Evolutionary conservation across 2,113 vertebrate genomes (phyloP).

Genomic region (Amazona vittata): DNA sequence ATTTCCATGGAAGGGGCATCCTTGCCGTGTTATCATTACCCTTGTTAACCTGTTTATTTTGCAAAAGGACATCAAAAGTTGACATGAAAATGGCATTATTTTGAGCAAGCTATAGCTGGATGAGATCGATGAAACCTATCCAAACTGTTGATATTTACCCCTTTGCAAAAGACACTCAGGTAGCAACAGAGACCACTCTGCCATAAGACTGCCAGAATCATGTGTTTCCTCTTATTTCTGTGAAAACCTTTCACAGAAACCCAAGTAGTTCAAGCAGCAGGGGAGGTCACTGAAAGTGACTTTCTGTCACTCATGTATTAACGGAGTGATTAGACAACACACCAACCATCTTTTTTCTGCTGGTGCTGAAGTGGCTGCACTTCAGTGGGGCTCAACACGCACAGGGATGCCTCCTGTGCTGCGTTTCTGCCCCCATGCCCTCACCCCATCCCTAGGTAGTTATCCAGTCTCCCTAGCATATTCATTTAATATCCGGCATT

Average conservation of each 20-base stretch:
- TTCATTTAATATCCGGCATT: background rate
- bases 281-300: slow-evolving; percentile 44
- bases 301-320: slow-evolving; percentile 48
- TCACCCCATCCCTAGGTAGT: background rate
- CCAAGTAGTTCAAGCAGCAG: slow-evolving; percentile 27
- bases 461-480: fast-evolving
- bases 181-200: background rate
- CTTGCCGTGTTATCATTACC: background rate
- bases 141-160: background rate
- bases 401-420: background rate
- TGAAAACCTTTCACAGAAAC: background rate
- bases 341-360: background rate
- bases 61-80: background rate
- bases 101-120: background rate
- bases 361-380: slow-evolving; percentile 30
- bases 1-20: background rate
- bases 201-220: fast-evolving
- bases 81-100: background rate
- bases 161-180: background rate
- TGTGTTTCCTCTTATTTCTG: background rate
- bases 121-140: background rate
- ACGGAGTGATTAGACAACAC: background rate
- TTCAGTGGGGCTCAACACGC: fast-evolving
- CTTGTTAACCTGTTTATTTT: background rate
- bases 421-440: fast-evolving